Evolutionary conservation across 2,113 vertebrate genomes (phyloP).

Genomic region (Poecile atricapillus): DNA sequence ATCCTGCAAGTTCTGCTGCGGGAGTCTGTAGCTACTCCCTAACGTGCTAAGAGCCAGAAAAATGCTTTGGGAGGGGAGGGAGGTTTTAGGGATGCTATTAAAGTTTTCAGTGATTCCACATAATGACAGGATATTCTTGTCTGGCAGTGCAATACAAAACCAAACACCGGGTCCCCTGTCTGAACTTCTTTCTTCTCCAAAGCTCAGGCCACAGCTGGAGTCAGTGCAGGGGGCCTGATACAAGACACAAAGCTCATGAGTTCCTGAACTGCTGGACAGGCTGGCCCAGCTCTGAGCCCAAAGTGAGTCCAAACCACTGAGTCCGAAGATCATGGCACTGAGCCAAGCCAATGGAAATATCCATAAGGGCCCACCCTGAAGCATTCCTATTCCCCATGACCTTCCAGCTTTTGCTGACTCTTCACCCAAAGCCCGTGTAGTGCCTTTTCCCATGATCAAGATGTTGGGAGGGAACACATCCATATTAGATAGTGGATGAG

Average conservation of each 20-base stretch:
- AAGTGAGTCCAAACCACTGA: neutral
- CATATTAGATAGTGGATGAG: neutral
- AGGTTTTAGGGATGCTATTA: neutral
- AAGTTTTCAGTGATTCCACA: neutral
- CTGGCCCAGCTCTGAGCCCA: neutral
- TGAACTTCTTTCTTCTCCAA: neutral
- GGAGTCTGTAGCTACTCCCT: neutral
- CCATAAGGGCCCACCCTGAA: neutral
- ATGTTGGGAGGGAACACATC: neutral
- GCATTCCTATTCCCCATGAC: neutral
- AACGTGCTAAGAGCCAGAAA: neutral
- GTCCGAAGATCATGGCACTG: neutral
- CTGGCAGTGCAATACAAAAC: neutral
- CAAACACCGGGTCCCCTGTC: neutral
- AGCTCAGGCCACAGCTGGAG: neutral
- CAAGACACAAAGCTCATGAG: fast-evolving
- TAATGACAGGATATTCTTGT: neutral
- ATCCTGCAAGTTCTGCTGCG: neutral
- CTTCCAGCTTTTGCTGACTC: neutral
- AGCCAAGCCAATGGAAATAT: neutral
- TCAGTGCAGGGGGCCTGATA: neutral
- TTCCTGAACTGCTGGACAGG: neutral
- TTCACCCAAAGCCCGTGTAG: neutral
- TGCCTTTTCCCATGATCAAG: neutral
- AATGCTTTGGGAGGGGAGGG: neutral